Evolutionary conservation across 1,140 invertebrate genomes (phyloP), one percentile per base, ranked within the genome.

Genomic region (Solenopsis fugax): DNA sequence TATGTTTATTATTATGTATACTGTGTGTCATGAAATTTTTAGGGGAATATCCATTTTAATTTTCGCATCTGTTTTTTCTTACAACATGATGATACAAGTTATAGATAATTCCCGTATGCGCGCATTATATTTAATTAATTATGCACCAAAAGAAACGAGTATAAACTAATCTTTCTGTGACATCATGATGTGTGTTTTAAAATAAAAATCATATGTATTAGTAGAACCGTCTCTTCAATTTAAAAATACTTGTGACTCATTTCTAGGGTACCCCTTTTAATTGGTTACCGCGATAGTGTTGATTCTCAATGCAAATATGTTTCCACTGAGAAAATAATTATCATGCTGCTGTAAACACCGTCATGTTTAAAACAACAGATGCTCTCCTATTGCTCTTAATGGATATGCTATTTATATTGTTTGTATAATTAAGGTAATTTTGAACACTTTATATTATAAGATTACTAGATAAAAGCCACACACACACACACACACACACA

Each of bases 111-210:
- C 41, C 21, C 45, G 48, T 37, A 52, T 45, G n/a, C 13, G 72
- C n/a, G 21, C 60, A 12, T n/a, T 24, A n/a, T 50, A 41, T 48
- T 67, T 18, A 62, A 77, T 86, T 86, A 89, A 89, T 89, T 89
- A 86, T 62, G 37, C 75, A 16, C 9, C 60, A 48, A 85, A 58
- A 69, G 56, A n/a, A 37, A 24, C 48, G 29, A 37, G 65, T 78
- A 21, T 62, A 10, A 58, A 37, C 60, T 89, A 85, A 89, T 89
- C 87, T 56, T 34, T n/a, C 45, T 16, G 21, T 76, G 69, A 75
- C 71, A 86, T 89, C n/a, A 60, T 37, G n/a, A 60, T 76, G n/a
- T n/a, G n/a, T n/a, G 13, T 48, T 21, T 76, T 7, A 58, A 48
- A 75, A 69, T 69, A 75, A 85, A 77, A 69, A 85, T 89, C 75